Evolutionary conservation across 2,113 vertebrate species (phyloP), one percentile per base, ranked within the genome.

Genomic region (Oreochromis spilurus): DNA sequence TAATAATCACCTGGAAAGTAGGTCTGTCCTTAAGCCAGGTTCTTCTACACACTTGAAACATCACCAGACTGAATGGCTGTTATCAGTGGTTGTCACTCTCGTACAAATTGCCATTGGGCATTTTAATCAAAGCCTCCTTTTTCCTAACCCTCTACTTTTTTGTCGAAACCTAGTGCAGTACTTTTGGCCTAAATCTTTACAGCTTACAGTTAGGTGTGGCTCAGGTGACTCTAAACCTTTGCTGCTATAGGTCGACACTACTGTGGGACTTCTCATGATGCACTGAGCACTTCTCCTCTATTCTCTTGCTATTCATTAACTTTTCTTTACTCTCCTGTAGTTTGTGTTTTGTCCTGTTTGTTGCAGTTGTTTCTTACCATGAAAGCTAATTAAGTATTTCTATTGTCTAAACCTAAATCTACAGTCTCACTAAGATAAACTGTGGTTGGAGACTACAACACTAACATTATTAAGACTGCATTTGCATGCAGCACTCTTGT

Each of bases 41-140:
- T 70, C n/a, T 70, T 70, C 65, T 40, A 43, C 65, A 21, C n/a
- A 0, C 7, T 70, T 8, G n/a, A 70, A 40, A 2, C n/a, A 21
- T 67, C 34, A 40, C 11, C 19, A 21, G 2, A 0, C 0, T 1
- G 34, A 67, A 1, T 13, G 62, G 62, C 62, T 67, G 19, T 67
- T 21, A 40, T 40, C 62, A 67, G 34, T 40, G 36, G 36, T 14
- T 67, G 13, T 40, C 19, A 21, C 10, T 38, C 60, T 38, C 60
- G 7, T 65, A 38, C 31, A 19, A 10, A 60, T 17, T 19, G 4
- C 14, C 29, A 34, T n/a, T n/a, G n/a, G n/a, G n/a, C n/a, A 19
- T 19, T 50, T 17, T 48, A 48, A 4, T 0, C 14, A 60, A 60
- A 60, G 2, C 29, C 14, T 60, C 5, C 8, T 60, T 34, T 60